These are phyloP conservation scores for Mesoclemmys tuberculata DNA, from an alignment of 2,113 vertebrate genomes.

Conservation along the genomic window DNA sequence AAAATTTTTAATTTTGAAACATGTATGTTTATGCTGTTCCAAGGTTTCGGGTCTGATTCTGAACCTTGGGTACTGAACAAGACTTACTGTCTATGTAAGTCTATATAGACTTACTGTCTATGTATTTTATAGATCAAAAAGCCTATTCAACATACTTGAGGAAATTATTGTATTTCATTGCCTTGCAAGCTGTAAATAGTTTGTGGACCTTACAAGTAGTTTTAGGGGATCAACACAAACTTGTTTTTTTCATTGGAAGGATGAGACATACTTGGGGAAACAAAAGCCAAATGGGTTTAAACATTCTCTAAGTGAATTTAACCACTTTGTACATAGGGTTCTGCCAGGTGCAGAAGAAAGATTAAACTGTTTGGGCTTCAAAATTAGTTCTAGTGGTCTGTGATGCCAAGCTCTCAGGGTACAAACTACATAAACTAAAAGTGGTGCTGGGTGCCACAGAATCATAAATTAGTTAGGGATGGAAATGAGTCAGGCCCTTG, in stretches of 20 bases:
- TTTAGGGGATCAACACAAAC: not conserved
- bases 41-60: not conserved
- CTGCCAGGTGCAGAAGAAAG: not conserved
- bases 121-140: not conserved
- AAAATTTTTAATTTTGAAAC: too few relatives aligned
- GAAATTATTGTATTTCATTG: not conserved
- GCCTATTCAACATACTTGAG: not conserved
- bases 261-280: not conserved
- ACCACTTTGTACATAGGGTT: not conserved
- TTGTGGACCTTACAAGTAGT: not conserved
- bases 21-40: not conserved
- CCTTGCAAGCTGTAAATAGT: not conserved
- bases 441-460: not conserved
- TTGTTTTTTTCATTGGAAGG: not conserved
- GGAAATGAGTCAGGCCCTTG: not conserved
- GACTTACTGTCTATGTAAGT: too few relatives aligned
- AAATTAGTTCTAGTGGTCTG: not conserved
- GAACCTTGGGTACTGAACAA: not conserved
- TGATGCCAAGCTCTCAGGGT: not conserved
- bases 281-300: not conserved
- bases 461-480: not conserved
- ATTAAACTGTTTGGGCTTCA: not conserved
- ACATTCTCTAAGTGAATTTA: not conserved
- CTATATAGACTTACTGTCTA: not conserved
- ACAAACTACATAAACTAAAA: not conserved